Base-by-base conservation (phyloP, 1,140 invertebrate genomes). In the Lanistes nyassanus region DNA sequence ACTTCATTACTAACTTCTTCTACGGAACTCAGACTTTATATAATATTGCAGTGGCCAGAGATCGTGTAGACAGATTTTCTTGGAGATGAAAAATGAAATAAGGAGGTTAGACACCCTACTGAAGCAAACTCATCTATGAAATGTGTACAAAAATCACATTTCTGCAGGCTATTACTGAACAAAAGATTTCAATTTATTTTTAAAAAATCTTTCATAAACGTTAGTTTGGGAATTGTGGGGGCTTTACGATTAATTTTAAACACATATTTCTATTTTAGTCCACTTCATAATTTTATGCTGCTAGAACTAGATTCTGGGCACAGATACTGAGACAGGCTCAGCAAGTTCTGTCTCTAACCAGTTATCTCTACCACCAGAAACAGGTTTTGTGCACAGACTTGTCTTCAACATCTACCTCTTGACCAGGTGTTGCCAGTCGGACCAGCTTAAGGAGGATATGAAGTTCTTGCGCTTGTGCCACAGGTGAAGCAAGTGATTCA, bases 361-460 rank as follows among this genome's bases (percentile, higher is more conserved):
- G 23, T 7, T 36, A 31, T 29, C 16, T 11, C 23, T 16, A 11
- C 60, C 26, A 66, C 23, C 9, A 36, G 23, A 36, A 23, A 31
- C 29, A 34, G 39, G 3, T 69, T 47, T 3, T 69, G 3, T 21
- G 3, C 37, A n/a, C 42, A 5, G 23, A 29, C 37, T 42, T 4
- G 16, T 42, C 23, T 37, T 51, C 29, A 71, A 19, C 21, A 21
- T 55, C 23, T 64, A 75, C 74, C 62, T 75, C 64, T 2, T 67
- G 62, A 39, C 62, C 26, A 67, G 74, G 74, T 56, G 74, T 53
- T 2, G 74, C 65, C 65, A 75, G 65, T 34, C 65, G 16, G n/a
- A 75, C 26, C 6, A 75, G 34, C 31, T 66, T 75, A 19, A 47
- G 42, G 26, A 75, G 53, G 29, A 75, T n/a, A 53, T 68, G 67